Conservation (phyloP, 2,113 vertebrate genomes). For the Clarias batrachus region DNA sequence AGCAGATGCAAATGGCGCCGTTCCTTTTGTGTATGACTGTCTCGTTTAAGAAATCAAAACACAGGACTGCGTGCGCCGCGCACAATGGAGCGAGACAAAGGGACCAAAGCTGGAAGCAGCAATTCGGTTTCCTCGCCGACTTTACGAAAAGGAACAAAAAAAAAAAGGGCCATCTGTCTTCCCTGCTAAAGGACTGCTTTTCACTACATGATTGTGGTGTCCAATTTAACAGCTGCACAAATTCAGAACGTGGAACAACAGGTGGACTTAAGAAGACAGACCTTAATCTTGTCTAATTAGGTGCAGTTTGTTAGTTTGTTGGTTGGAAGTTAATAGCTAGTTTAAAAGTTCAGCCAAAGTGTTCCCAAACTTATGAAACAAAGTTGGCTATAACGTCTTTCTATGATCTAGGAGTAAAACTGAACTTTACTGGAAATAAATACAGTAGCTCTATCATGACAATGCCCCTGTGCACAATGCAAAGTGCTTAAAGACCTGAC, state of each 20-base stretch:
- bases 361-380: neutral
- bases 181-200: conserved; percentile 57
- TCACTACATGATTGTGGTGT: neutral
- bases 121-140: conserved; percentile 67
- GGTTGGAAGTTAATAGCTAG: conserved; percentile 53
- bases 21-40: conserved; percentile 69
- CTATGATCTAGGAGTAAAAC: neutral
- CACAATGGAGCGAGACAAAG: conserved; percentile 70
- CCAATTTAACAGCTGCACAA: conserved; percentile 32
- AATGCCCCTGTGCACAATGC: neutral
- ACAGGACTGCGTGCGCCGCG: conserved; percentile 67
- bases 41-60: conserved; percentile 69
- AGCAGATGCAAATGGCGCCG: conserved; percentile 67
- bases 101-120: conserved; percentile 63
- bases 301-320: conserved; percentile 60
- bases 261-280: conserved; percentile 48
- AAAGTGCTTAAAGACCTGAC: neutral
- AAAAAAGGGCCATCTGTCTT: conserved; percentile 68
- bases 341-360: neutral
- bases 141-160: conserved; percentile 65
- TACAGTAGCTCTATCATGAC: neutral
- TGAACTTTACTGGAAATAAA: neutral
- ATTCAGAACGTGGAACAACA: neutral
- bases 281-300: conserved; percentile 66
- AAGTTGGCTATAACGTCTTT: neutral